phyloP scores from a whole-genome alignment of 2,113 vertebrate genomes.

The Orycteropus afer region DNA sequence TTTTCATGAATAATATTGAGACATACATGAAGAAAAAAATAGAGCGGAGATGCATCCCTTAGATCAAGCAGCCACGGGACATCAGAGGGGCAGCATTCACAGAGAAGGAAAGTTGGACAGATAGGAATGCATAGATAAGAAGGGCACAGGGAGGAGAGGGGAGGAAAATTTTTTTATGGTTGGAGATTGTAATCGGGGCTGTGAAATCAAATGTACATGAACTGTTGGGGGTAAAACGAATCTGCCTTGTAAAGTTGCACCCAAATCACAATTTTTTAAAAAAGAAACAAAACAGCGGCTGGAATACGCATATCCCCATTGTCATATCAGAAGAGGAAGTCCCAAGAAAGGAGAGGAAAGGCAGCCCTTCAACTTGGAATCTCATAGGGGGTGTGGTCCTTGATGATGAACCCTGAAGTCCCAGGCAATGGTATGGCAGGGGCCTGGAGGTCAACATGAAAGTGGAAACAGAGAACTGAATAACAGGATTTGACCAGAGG shows the following conservation, averaged over 20 bases:
- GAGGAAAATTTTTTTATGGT: too few relatives aligned
- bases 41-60: too few relatives aligned
- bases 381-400: neutral
- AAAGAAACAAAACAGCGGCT: neutral
- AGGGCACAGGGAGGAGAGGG: too few relatives aligned
- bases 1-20: conserved; percentile 37
- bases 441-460: neutral
- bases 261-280: too few relatives aligned
- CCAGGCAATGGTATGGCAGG: neutral
- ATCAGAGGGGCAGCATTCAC: too few relatives aligned
- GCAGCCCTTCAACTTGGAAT: neutral
- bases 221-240: too few relatives aligned
- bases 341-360: neutral
- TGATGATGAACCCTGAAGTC: neutral
- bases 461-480: neutral
- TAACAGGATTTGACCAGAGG: neutral
- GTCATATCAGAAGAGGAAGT: neutral
- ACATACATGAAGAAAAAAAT: neutral
- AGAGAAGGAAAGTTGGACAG: too few relatives aligned
- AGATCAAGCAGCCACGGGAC: too few relatives aligned
- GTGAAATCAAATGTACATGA: too few relatives aligned
- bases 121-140: too few relatives aligned
- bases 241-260: too few relatives aligned
- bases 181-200: too few relatives aligned
- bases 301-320: neutral